Conservation (phyloP, 1,140 invertebrate species). For the Aleiodes sp. region DNA sequence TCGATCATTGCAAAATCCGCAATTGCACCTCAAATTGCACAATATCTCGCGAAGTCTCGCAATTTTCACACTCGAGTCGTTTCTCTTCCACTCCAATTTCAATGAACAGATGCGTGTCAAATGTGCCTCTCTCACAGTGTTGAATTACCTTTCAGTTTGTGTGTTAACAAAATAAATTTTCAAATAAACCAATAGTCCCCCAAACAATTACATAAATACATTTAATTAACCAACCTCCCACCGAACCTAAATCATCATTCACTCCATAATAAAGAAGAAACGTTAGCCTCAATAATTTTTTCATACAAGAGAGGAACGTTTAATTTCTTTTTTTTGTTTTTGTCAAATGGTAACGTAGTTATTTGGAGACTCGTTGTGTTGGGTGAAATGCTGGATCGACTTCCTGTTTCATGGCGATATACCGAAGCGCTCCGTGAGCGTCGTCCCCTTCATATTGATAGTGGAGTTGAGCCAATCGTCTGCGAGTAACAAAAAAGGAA, state of each 20-base stretch:
- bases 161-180: not conserved
- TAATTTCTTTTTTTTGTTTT: not conserved
- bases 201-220: not conserved
- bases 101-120: slow-evolving; percentile 6
- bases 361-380: slow-evolving; percentile 43
- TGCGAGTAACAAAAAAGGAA: not conserved
- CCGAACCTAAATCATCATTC: not conserved
- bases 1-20: too few relatives aligned
- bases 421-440: slow-evolving; percentile 39
- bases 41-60: too few relatives aligned
- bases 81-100: too few relatives aligned
- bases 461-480: slow-evolving; percentile 1
- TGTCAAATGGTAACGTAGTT: slow-evolving; percentile 36
- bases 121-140: slow-evolving; percentile 14
- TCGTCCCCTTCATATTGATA: slow-evolving; percentile 34
- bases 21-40: too few relatives aligned
- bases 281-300: too few relatives aligned
- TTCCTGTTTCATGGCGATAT: slow-evolving; percentile 49
- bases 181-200: too few relatives aligned
- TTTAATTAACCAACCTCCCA: not conserved
- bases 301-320: too few relatives aligned
- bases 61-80: too few relatives aligned
- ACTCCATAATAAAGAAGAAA: not conserved
- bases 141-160: not conserved
- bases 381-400: slow-evolving; percentile 47